These are phyloP conservation scores for Callinectes sapidus DNA, from an alignment of 2,888 invertebrate species.

Conservation along the genomic window DNA sequence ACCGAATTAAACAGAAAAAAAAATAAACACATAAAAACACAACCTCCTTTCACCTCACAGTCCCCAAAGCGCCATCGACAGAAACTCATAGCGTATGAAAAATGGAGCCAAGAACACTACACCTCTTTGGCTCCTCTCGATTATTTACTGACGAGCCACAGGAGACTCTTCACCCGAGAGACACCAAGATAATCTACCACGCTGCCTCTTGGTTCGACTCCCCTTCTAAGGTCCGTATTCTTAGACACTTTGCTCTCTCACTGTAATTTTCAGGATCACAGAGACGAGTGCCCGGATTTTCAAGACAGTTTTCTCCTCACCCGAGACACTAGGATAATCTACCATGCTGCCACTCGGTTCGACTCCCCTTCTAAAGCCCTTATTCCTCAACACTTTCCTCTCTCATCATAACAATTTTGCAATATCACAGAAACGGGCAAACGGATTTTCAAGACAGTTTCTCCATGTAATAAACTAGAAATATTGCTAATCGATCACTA, in stretches of 20 bases:
- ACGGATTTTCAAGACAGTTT: too few species aligned
- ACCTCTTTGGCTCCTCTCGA: constrained; percentile 26
- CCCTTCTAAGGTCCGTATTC: background rate
- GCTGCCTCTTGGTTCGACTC: background rate
- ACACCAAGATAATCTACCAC: background rate
- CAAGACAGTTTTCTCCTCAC: background rate
- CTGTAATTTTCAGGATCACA: too few species aligned
- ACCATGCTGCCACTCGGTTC: background rate
- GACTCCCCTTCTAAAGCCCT: background rate
- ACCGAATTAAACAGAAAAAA: background rate
- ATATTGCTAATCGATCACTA: too few species aligned
- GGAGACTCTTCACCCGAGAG: constrained; percentile 3
- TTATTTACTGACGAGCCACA: constrained; percentile 49
- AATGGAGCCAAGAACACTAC: background rate
- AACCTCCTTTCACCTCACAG: background rate
- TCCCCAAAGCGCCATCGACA: background rate
- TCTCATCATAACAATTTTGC: too few species aligned
- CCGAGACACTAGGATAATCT: background rate
- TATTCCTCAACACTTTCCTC: background rate
- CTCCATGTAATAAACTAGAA: too few species aligned
- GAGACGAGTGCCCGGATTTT: too few species aligned
- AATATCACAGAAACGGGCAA: too few species aligned
- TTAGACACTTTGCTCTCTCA: too few species aligned
- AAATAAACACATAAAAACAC: background rate
- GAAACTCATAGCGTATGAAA: constrained; percentile 24